phyloP scores from a whole-genome alignment of 2,888 invertebrate genomes.

The Campopleginae sp. region DNA sequence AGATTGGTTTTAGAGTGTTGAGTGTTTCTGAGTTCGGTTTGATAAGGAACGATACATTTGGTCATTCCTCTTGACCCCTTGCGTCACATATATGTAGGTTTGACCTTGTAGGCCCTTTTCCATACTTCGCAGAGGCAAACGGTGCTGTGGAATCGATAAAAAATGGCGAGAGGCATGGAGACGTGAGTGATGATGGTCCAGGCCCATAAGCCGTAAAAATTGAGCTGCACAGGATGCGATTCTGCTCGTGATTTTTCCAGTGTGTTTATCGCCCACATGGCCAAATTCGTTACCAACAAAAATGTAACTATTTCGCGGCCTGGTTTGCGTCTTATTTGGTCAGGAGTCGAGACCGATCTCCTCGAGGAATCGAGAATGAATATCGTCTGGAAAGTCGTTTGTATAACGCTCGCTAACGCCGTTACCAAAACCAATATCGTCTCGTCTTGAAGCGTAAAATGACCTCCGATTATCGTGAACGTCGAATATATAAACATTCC shows the following conservation, averaged over 20 bases:
- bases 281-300: constrained; percentile 94
- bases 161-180: constrained; percentile 96
- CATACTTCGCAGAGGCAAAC: constrained; percentile 98
- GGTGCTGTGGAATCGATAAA: constrained; percentile 97
- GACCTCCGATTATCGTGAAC: constrained; percentile 96
- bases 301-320: constrained; percentile 97
- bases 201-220: constrained; percentile 97
- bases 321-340: constrained; percentile 94
- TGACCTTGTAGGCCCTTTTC: constrained; percentile 97
- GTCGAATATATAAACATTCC: constrained; percentile 97
- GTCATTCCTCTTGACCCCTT: constrained; percentile 74
- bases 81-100: constrained; percentile 93
- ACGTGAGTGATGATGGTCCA: constrained; percentile 98
- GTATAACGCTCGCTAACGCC: constrained; percentile 93
- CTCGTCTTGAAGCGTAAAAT: constrained; percentile 93
- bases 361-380: constrained; percentile 96
- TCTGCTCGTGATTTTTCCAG: constrained; percentile 96
- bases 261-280: constrained; percentile 98
- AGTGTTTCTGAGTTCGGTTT: constrained; percentile 12
- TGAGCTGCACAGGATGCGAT: constrained; percentile 95
- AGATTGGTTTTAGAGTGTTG: background rate
- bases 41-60: constrained; percentile 60
- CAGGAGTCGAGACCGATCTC: constrained; percentile 91
- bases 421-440: constrained; percentile 93
- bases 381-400: constrained; percentile 95